These are phyloP conservation scores for Gymnoscopelus braueri DNA, from an alignment of 2,797 vertebrate species.

Conservation along the genomic window DNA sequence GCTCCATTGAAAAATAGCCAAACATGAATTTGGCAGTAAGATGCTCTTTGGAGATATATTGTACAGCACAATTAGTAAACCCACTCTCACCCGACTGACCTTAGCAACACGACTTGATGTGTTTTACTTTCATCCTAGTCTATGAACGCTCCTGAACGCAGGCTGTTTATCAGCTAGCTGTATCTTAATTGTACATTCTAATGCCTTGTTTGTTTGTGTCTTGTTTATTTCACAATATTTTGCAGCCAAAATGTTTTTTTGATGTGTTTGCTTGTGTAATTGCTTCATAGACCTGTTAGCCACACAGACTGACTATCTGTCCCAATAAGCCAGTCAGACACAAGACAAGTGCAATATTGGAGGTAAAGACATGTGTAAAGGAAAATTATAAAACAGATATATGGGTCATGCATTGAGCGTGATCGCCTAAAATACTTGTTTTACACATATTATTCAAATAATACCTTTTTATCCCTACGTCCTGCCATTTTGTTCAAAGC, in stretches of 20 bases:
- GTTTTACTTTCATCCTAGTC: constrained; percentile 38
- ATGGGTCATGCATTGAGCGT: constrained; percentile 53
- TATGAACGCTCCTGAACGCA: constrained; percentile 20
- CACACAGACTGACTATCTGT: constrained; percentile 33
- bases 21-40: neutral
- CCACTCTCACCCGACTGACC: constrained; percentile 19
- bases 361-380: constrained; percentile 61
- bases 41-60: neutral
- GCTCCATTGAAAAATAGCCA: constrained; percentile 9
- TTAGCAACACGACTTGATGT: constrained; percentile 22
- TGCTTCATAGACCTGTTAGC: constrained; percentile 26
- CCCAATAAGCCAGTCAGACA: constrained; percentile 61
- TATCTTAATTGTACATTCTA: constrained; percentile 32
- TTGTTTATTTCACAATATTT: constrained; percentile 39
- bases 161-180: constrained; percentile 32
- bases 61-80: constrained; percentile 20
- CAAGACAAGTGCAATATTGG: constrained; percentile 86
- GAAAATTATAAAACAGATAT: constrained; percentile 73
- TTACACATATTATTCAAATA: constrained; percentile 75
- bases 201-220: constrained; percentile 30
- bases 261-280: constrained; percentile 36
- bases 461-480: constrained; percentile 75
- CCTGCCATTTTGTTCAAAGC: constrained; percentile 62
- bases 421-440: constrained; percentile 74
- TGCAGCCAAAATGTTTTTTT: constrained; percentile 47